Conservation (phyloP, 2,797 vertebrate genomes). For the Chloroceryle inda region DNA sequence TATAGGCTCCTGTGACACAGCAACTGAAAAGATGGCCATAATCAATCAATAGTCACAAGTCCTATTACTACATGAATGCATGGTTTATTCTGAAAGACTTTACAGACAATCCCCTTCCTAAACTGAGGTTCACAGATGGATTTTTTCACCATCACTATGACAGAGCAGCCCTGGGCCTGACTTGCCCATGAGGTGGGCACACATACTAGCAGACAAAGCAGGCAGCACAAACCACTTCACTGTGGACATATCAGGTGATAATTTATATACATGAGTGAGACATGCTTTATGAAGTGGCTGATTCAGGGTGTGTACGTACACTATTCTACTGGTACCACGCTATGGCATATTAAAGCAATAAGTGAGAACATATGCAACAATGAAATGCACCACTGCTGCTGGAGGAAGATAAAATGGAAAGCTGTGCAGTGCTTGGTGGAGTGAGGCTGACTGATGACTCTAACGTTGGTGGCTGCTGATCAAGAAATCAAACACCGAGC, state of each 20-base stretch:
- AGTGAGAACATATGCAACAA: conserved; percentile 53
- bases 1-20: not conserved
- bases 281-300: not conserved
- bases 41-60: not conserved
- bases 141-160: not conserved
- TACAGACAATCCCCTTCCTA: not conserved
- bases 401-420: conserved; percentile 49
- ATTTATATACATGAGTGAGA: not conserved
- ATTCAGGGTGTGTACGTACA: rapidly evolving
- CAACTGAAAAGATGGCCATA: not conserved
- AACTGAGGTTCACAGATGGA: not conserved
- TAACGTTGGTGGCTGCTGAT: conserved; percentile 37
- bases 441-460: conserved; percentile 53
- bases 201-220: rapidly evolving
- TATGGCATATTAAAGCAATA: conserved; percentile 9
- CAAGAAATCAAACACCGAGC: conserved; percentile 44
- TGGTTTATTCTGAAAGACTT: not conserved
- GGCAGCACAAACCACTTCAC: not conserved
- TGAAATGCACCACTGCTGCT: conserved; percentile 52
- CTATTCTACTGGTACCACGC: not conserved
- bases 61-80: not conserved
- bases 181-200: rapidly evolving
- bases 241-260: not conserved
- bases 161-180: rapidly evolving
- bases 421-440: not conserved